Percentiles rank a stretch among this genome's conserved stretches.
Evolutionary conservation across 2,113 vertebrate genomes (phyloP).

Genomic region (Heptranchias perlo): DNA sequence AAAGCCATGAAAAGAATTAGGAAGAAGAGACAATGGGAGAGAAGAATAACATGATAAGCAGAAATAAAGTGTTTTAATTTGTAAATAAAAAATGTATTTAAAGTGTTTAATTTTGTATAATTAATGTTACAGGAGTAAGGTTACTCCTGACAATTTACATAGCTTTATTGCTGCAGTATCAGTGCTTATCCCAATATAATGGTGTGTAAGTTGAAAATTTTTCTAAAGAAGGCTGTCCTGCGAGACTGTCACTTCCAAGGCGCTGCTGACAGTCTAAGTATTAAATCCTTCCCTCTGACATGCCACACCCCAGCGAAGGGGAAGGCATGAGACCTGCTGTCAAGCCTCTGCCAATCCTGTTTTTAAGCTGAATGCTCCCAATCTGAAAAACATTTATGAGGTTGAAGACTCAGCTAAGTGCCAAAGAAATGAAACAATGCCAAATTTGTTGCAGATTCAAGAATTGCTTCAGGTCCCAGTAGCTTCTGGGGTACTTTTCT

Average conservation of each 20-base stretch:
- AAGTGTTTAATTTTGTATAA: neutral
- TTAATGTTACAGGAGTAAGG: neutral
- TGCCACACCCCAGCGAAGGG: neutral
- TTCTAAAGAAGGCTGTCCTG: neutral
- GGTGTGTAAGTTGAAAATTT: neutral
- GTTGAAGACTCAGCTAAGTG: neutral
- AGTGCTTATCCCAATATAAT: neutral
- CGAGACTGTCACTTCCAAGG: neutral
- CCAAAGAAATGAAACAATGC: neutral
- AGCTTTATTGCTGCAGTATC: neutral
- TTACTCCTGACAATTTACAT: slow-evolving; percentile 1
- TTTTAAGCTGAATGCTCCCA: neutral
- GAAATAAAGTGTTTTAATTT: neutral
- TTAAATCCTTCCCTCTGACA: neutral
- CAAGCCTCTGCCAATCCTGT: neutral
- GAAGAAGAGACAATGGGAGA: neutral
- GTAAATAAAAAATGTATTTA: neutral
- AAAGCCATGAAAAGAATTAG: no score
- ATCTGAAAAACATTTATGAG: neutral
- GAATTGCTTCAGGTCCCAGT: neutral
- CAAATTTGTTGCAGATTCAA: neutral
- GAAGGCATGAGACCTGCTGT: neutral
- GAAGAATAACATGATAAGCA: neutral
- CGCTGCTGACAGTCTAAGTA: neutral
- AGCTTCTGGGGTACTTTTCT: neutral